Conservation (phyloP, 2,797 vertebrate species). For the Loriculus beryllinus region DNA sequence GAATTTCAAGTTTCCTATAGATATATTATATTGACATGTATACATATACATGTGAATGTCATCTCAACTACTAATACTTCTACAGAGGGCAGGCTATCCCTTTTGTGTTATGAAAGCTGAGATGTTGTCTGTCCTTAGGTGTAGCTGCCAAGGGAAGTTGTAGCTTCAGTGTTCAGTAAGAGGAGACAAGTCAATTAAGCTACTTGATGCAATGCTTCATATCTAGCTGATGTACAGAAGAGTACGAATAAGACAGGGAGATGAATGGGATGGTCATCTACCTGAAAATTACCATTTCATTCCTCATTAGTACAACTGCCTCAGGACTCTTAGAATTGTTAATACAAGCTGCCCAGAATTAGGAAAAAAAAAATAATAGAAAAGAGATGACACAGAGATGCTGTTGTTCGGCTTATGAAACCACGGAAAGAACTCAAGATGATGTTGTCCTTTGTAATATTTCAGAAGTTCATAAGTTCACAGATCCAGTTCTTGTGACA, state of each 20-base stretch:
- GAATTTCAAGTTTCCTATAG: not conserved
- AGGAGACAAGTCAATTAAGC: not conserved
- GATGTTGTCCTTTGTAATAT: not conserved
- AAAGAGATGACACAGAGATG: not conserved
- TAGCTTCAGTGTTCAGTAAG: not conserved
- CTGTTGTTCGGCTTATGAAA: not conserved
- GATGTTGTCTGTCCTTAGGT: not conserved
- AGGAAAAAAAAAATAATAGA: not conserved
- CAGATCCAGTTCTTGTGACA: not conserved
- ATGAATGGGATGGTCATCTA: not conserved
- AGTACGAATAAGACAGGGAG: not conserved
- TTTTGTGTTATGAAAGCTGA: not conserved
- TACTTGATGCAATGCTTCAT: not conserved
- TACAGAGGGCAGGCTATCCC: not conserved
- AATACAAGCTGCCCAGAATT: too few species aligned
- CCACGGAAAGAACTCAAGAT: not conserved
- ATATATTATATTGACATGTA: not conserved
- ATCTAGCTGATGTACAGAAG: not conserved
- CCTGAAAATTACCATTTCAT: too few species aligned
- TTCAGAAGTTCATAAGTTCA: not conserved
- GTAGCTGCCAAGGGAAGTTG: not conserved
- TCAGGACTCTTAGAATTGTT: too few species aligned
- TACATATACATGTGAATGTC: not conserved
- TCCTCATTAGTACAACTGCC: too few species aligned
- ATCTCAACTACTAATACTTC: not conserved